These are phyloP conservation scores for Ormyrus nitidulus DNA, from an alignment of 2,888 invertebrate genomes.

Conservation along the genomic window DNA sequence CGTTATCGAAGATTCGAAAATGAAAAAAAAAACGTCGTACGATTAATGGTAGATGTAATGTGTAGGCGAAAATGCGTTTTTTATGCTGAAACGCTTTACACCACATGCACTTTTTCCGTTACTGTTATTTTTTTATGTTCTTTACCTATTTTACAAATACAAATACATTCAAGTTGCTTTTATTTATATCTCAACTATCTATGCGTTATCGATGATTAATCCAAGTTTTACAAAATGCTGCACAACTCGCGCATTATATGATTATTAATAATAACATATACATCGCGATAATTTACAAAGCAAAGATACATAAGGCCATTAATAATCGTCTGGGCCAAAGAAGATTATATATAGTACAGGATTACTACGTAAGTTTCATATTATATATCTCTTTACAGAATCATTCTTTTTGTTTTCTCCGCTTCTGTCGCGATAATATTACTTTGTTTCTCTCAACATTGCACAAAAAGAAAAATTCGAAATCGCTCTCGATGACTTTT, in stretches of 20 bases:
- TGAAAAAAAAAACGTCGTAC: conserved; percentile 16
- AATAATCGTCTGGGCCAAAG: conserved; percentile 48
- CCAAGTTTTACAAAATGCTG: conserved; percentile 56
- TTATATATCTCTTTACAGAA: conserved; percentile 40
- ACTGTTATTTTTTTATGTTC: conserved; percentile 28
- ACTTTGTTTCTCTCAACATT: conserved; percentile 19
- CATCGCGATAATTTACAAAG: conserved; percentile 53
- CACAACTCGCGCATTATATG: conserved; percentile 49
- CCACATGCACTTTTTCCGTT: conserved; percentile 4
- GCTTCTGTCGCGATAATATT: conserved; percentile 5
- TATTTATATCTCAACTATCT: conserved; percentile 42
- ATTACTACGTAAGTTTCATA: conserved; percentile 25
- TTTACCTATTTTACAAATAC: conserved; percentile 54
- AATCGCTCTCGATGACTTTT: conserved; percentile 6
- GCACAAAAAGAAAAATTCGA: conserved; percentile 32
- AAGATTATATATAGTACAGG: conserved; percentile 49
- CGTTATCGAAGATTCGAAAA: conserved; percentile 14
- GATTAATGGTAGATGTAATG: conserved; percentile 33
- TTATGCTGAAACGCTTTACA: conserved; percentile 35
- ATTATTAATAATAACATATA: conserved; percentile 39
- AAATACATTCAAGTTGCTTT: conserved; percentile 49
- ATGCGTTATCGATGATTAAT: conserved; percentile 46
- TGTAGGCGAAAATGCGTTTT: conserved; percentile 30
- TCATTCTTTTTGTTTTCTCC: conserved; percentile 1
- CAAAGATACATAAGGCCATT: conserved; percentile 50